Base-by-base conservation (phyloP, 2,888 invertebrate species). In the Papilio demoleus region DNA sequence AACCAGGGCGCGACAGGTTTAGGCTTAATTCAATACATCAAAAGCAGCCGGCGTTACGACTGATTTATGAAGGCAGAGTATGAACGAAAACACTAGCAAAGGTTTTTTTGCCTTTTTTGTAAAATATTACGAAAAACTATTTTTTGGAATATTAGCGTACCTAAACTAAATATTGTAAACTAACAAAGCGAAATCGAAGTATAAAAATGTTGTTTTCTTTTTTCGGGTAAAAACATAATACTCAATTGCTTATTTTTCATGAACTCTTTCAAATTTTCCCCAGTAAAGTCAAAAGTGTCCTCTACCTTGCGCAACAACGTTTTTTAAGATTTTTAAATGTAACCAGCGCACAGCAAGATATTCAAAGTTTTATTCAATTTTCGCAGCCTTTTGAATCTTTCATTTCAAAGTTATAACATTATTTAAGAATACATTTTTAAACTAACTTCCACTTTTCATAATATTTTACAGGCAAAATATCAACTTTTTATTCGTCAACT, bases 11-110 rank as follows among this genome's bases (percentile, higher is more conserved):
- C 47, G 50, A 61, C 61, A 53, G 67, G 42, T 56, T 67, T 67
- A 62, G 40, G 56, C 42, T 67, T 67, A 62, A 56, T 67, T 62
- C 56, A 62, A 67, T 67, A 62, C 62, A 67, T 67, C 67, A 67
- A 56, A 56, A 67, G 24, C 67, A 67, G 40, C 67, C 67, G 67
- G 67, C 67, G 67, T 56, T 40, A 36, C 53, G 67, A 62, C 56
- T 42, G 62, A 67, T 67, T 67, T 67, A 67, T 67, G 67, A 42
- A 50, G 62, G 62, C 53, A 31, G 24, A 36, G 24, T 4, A 53
- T 50, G 50, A 38, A 67, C 34, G 24, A 47, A 59, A 59, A 45
- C 58, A 42, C 45, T 31, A 60, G 42, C 50, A 56, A 53, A 22
- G 9, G 19, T 47, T 56, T 56, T 53, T 56, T 53, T n/a, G 5